These are phyloP conservation scores for Pocillopora verrucosa DNA, from an alignment of 64 coral and sea anemone genomes.

Conservation along the genomic window DNA sequence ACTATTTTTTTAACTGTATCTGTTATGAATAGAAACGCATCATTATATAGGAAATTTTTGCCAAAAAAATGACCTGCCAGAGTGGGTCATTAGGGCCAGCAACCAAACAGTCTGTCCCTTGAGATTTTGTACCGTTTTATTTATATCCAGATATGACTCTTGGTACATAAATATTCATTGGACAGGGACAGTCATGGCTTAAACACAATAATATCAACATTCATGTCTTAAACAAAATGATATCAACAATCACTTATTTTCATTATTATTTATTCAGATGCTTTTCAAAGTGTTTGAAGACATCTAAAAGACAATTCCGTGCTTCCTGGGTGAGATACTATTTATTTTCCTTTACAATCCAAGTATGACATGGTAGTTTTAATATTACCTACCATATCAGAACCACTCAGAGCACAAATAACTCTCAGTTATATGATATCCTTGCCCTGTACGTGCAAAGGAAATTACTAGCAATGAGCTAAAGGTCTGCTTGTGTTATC, in stretches of 20 bases:
- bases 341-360: background rate
- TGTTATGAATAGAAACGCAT: background rate
- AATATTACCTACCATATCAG: too few species aligned
- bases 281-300: background rate
- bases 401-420: too few species aligned
- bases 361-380: too few species aligned
- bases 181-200: background rate
- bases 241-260: background rate
- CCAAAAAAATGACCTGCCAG: background rate
- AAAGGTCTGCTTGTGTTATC: too few species aligned
- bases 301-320: slow-evolving; percentile 41
- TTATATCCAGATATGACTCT: background rate
- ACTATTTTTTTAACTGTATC: background rate
- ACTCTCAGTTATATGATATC: too few species aligned
- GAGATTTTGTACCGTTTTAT: background rate
- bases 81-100: background rate
- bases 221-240: too few species aligned
- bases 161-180: background rate
- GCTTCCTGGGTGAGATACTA: slow-evolving; percentile 8
- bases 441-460: too few species aligned
- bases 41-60: background rate
- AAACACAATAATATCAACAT: background rate
- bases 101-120: background rate
- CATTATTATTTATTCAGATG: background rate
- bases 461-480: too few species aligned